Conservation (phyloP, 2,888 invertebrate genomes). For the Eudemis profundana region DNA sequence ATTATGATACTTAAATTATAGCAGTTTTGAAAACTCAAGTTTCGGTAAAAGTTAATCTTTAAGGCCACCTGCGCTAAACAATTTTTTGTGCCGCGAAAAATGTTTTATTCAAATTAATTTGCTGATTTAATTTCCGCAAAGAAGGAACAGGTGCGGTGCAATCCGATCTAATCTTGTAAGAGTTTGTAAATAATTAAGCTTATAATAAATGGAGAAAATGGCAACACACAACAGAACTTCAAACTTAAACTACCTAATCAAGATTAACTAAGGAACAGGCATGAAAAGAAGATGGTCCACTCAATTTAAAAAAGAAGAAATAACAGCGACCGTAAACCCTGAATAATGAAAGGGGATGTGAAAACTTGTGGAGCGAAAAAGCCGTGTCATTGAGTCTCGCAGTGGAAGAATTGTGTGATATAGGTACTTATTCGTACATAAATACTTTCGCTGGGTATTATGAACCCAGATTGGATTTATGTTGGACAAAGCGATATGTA, state of each 20-base stretch:
- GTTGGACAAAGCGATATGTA: conserved; percentile 55
- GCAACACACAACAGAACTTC: not conserved
- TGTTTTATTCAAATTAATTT: conserved; percentile 38
- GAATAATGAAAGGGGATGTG: conserved; percentile 56
- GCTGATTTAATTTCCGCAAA: conserved; percentile 23
- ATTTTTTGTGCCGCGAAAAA: conserved; percentile 27
- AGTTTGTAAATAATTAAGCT: conserved; percentile 9
- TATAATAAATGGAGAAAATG: conserved; percentile 4
- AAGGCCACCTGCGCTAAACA: conserved; percentile 14
- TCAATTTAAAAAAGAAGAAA: conserved; percentile 41
- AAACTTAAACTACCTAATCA: conserved; percentile 14
- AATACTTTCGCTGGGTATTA: conserved; percentile 59
- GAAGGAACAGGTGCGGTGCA: conserved; percentile 34
- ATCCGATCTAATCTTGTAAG: conserved; percentile 29
- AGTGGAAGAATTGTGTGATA: conserved; percentile 65
- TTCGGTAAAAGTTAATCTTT: conserved; percentile 1
- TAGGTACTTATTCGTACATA: conserved; percentile 58
- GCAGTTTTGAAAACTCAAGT: not conserved
- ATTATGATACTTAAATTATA: conserved; percentile 1
- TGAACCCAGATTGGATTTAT: conserved; percentile 72
- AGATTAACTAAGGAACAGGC: conserved; percentile 3
- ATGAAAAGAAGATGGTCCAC: conserved; percentile 35
- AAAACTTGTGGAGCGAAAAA: conserved; percentile 61
- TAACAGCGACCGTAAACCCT: conserved; percentile 38
- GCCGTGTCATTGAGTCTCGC: conserved; percentile 54